Conservation (phyloP, 2,888 invertebrate species). For the Leptura quadrifasciata region DNA sequence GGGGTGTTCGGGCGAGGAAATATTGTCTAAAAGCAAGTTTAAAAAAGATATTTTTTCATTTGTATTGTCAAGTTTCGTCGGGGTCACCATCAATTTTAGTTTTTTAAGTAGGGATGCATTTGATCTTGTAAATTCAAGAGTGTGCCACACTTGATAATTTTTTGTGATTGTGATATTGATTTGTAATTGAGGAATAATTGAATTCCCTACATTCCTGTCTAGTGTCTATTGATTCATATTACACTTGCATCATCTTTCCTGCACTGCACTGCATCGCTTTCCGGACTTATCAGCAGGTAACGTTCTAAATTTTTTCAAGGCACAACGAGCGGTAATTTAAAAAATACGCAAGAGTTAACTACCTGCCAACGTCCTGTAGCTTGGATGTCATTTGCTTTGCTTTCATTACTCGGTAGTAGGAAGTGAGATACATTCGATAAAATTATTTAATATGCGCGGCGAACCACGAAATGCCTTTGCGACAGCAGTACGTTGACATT, state of each 20-base stretch:
- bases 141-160: too few species aligned
- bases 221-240: neutral
- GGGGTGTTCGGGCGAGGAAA: too few species aligned
- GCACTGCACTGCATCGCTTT: neutral
- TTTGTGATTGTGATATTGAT: too few species aligned
- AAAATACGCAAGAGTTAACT: neutral
- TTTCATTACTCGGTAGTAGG: conserved; percentile 31
- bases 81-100: too few species aligned
- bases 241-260: neutral
- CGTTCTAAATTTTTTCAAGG: neutral
- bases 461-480: conserved; percentile 56
- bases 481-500: conserved; percentile 55
- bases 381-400: conserved; percentile 20
- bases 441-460: conserved; percentile 56
- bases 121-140: too few species aligned
- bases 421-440: conserved; percentile 48
- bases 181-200: too few species aligned
- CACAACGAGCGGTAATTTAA: conserved; percentile 2
- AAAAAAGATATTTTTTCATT: too few species aligned
- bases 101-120: too few species aligned
- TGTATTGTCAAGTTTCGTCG: too few species aligned
- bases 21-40: too few species aligned
- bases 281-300: neutral
- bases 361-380: conserved; percentile 6
- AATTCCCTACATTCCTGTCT: too few species aligned